Evolutionary conservation across 1,140 invertebrate genomes (phyloP), one percentile per base, ranked within the genome.

Genomic region (Saccostrea cuccullata): DNA sequence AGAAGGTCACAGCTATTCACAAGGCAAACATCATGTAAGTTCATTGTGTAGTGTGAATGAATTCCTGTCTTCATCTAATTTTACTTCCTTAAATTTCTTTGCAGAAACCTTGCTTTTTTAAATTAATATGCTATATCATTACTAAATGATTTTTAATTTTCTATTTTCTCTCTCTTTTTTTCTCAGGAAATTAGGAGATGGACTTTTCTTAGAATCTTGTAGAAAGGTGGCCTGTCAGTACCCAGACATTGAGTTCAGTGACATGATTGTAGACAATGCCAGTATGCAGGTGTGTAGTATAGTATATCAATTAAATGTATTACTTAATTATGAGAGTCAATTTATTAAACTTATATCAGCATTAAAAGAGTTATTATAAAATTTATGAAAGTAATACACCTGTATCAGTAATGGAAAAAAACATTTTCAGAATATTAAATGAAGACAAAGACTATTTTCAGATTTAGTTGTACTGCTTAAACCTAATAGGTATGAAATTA

Each of bases 231-330:
- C 96, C 1, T 96, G 97, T 92, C 94, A 97, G 3, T 99, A 98
- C 95, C 98, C 98, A 5, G 97, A 98, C 91, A 98, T 99, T 93
- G 96, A 99, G 93, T 99, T 99, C 94, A 98, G 98, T 93, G 97
- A 97, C 87, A 99, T 99, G 98, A 99, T 99, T 91, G 98, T 99
- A 86, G 99, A 99, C 95, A 99, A 99, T 95, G 98, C 97, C 92
- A 99, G 98, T 73, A 99, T 99, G 98, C 98, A 99, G 96, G 97
- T 99, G 96, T 86, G 55, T 84, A 47, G 1, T 20, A 60, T 60
- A 13, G 58, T 60, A 60, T 60, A 12, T 77, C 23, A 9, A 36
- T 36, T 36, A 36, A 36, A 36, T 36, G 30, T n/a, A n/a, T n/a
- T n/a, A n/a, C n/a, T n/a, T n/a, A n/a, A n/a, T n/a, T n/a, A n/a